Base-by-base conservation (phyloP, 2,797 vertebrate species). In the Hypotaenidia philippensis region DNA sequence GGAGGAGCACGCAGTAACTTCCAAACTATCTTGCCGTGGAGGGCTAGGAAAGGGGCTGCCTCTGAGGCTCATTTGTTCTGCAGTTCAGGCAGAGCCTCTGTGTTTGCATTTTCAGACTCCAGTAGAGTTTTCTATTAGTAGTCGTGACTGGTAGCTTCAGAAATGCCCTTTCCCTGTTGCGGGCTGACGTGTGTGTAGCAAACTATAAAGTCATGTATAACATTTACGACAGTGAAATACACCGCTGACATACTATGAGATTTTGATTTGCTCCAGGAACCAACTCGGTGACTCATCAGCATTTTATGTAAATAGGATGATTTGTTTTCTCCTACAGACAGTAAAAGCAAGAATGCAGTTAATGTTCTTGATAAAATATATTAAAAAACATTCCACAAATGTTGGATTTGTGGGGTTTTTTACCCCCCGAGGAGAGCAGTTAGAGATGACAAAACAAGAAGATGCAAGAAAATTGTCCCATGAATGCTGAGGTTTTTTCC, bases 221-320 rank as follows among this genome's bases (percentile, higher is more conserved):
- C 34, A 40, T 79, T 91, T 83, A 81, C 0, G 1, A 16, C 4
- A 13, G 66, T 79, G 90, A 93, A 85, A 93, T 81, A 79, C 14
- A 52, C 41, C 4, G 8, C 55, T 86, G 71, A 65, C 53, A 44
- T 45, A 20, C 64, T 81, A 20, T n/a, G 88, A 66, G 74, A 12
- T 66, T 86, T 60, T 94, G 16, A 78, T 83, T 93, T 95, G 61
- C 77, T 95, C 6, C 38, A 71, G 90, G 52, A 93, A 61, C 64
- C 20, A 72, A 25, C 53, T 83, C 68, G 41, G 32, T 83, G 49
- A 77, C 47, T 94, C 64, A 77, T 85, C 36, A 40, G 34, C 50
- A 31, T 90, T 86, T 93, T 93, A 87, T 86, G 63, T 72, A 95
- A 91, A 96, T 86, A 57, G 27, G 20, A 72, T 92, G 34, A 71